These are phyloP conservation scores for Microplitis deprimator DNA, from an alignment of 2,888 invertebrate species.

Conservation along the genomic window DNA sequence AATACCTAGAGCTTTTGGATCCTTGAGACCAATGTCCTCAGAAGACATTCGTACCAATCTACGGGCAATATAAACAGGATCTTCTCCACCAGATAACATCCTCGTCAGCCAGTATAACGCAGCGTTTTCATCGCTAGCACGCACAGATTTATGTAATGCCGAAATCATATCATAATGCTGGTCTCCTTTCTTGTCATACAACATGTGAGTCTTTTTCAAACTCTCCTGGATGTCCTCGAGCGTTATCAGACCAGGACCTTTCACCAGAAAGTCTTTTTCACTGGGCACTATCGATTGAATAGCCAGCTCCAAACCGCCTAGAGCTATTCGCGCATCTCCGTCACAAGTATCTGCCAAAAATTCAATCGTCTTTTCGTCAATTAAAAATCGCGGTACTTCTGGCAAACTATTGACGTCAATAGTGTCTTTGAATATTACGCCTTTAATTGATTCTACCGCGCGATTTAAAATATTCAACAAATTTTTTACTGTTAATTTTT, in stretches of 20 bases:
- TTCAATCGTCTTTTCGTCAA: slow-evolving; percentile 77
- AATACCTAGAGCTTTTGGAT: slow-evolving; percentile 72
- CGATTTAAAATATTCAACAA: slow-evolving; percentile 77
- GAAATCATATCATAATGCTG: slow-evolving; percentile 89
- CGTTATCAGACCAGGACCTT: slow-evolving; percentile 73
- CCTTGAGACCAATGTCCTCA: slow-evolving; percentile 82
- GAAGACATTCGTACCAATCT: slow-evolving; percentile 82
- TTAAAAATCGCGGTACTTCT: slow-evolving; percentile 60
- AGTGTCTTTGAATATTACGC: slow-evolving; percentile 50
- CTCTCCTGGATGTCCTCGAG: slow-evolving; percentile 81
- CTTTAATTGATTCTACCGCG: slow-evolving; percentile 72
- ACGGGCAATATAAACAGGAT: slow-evolving; percentile 84
- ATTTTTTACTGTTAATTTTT: slow-evolving; percentile 78
- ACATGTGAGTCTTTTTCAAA: slow-evolving; percentile 83
- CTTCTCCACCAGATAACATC: slow-evolving; percentile 85
- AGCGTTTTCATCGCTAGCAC: slow-evolving; percentile 86
- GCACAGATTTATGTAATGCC: slow-evolving; percentile 86
- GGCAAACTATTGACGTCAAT: slow-evolving; percentile 12
- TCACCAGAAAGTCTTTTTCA: slow-evolving; percentile 51
- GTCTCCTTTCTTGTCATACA: slow-evolving; percentile 86
- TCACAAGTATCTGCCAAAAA: slow-evolving; percentile 85
- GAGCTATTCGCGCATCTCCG: slow-evolving; percentile 84
- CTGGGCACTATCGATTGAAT: slow-evolving; percentile 73
- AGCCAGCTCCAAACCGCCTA: slow-evolving; percentile 83
- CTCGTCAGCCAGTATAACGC: slow-evolving; percentile 87